Conservation (phyloP, 2,797 vertebrate species). For the Somateria mollissima region DNA sequence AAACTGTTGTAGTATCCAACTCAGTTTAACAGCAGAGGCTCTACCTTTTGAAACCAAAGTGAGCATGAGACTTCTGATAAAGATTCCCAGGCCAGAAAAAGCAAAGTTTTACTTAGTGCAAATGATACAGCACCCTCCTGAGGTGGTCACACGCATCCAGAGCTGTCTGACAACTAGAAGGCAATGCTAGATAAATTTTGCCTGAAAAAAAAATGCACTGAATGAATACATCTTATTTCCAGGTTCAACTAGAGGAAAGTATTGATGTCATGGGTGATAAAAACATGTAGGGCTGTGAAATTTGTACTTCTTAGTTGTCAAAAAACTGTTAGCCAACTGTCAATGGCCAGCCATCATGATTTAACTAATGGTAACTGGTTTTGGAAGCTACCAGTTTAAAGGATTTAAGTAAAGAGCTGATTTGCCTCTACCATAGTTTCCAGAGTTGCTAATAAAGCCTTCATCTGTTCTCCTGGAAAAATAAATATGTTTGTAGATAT, state of each 20-base stretch:
- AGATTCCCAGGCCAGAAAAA: not conserved
- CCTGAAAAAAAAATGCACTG: not conserved
- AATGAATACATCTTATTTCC: not conserved
- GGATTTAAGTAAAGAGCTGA: conserved; percentile 31
- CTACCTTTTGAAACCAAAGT: not conserved
- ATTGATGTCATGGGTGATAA: not conserved
- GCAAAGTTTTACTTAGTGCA: not conserved
- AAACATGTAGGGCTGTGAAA: not conserved
- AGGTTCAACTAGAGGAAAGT: not conserved
- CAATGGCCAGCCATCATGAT: not conserved
- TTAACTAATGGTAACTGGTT: not conserved
- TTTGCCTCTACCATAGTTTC: conserved; percentile 78
- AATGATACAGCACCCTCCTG: not conserved
- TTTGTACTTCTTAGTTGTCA: not conserved
- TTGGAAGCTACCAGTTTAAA: not conserved
- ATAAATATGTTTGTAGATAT: conserved; percentile 74
- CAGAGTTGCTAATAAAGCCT: conserved; percentile 83
- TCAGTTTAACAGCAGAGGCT: not conserved
- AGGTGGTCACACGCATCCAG: not conserved
- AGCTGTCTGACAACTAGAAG: not conserved
- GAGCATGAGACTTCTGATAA: accelerated
- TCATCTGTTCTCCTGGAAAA: conserved; percentile 80
- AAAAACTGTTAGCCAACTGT: not conserved
- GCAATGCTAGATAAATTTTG: not conserved
- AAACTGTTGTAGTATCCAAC: not conserved